These are phyloP conservation scores for Urosaurus nigricauda DNA, from an alignment of 2,797 vertebrate species.

Conservation along the genomic window DNA sequence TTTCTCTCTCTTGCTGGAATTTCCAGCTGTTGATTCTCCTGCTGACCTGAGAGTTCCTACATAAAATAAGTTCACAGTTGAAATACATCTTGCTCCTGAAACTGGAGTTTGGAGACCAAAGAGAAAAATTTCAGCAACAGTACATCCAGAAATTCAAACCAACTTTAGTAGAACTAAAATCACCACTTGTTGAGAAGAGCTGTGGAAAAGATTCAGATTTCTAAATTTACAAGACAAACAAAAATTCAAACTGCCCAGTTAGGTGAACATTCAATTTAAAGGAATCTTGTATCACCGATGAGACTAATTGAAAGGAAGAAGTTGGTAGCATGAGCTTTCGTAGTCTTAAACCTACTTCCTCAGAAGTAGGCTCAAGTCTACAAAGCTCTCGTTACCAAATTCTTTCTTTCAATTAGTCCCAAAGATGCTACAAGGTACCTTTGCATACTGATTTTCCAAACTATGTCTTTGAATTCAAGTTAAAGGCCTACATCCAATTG, in stretches of 20 bases:
- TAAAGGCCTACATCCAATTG: no score
- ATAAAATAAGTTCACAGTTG: background rate
- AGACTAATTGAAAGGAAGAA: no score
- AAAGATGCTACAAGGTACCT: no score
- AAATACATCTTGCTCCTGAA: background rate
- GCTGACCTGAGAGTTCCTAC: background rate
- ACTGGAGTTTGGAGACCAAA: background rate
- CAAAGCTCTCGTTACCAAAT: no score
- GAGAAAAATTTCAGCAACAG: background rate
- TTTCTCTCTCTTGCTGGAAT: background rate
- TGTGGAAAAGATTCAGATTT: background rate
- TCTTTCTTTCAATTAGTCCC: no score
- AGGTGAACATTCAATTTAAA: background rate
- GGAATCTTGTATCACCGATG: no score
- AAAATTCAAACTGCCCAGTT: background rate
- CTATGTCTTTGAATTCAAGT: no score
- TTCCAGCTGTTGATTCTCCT: background rate
- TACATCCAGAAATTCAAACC: background rate
- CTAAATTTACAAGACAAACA: conserved; percentile 5
- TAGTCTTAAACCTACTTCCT: no score
- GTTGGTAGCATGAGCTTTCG: no score
- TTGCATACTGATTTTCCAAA: no score
- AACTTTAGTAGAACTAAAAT: background rate
- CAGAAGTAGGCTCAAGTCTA: no score
- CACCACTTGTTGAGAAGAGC: background rate